These are phyloP conservation scores for Gallinago media DNA, from an alignment of 2,113 vertebrate genomes.

Conservation along the genomic window DNA sequence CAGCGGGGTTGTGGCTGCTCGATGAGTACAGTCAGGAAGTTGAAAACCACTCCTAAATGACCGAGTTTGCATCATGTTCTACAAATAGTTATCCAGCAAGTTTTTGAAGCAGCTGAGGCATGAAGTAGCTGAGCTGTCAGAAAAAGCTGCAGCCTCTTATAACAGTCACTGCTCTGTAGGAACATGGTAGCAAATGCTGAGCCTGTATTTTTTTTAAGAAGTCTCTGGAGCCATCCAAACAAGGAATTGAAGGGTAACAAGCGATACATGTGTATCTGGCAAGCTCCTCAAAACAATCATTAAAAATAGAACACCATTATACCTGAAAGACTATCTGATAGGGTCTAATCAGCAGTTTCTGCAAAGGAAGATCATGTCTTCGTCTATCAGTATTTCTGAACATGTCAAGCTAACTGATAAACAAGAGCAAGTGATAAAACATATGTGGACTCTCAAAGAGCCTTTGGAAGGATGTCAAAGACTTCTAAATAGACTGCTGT, in stretches of 20 bases:
- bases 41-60: slow-evolving; percentile 60
- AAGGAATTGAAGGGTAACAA: neutral
- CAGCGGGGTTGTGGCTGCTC: slow-evolving; percentile 33
- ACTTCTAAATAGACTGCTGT: neutral
- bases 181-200: neutral
- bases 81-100: slow-evolving; percentile 58
- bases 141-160: neutral
- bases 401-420: slow-evolving; percentile 27
- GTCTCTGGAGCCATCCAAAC: neutral
- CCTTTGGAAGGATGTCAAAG: neutral
- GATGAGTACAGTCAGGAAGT: slow-evolving; percentile 49
- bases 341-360: slow-evolving; percentile 45
- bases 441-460: neutral
- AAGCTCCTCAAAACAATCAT: slow-evolving; percentile 16
- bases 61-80: slow-evolving; percentile 56
- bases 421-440: slow-evolving; percentile 2
- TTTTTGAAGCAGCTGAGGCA: slow-evolving; percentile 40
- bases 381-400: slow-evolving; percentile 21
- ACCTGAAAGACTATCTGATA: slow-evolving; percentile 26
- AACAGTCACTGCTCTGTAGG: neutral
- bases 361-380: slow-evolving; percentile 25
- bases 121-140: slow-evolving; percentile 31
- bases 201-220: neutral
- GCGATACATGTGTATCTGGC: slow-evolving; percentile 35
- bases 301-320: slow-evolving; percentile 54